These are phyloP conservation scores for Epinotia ramella DNA, from an alignment of 2,888 invertebrate species.

Conservation along the genomic window DNA sequence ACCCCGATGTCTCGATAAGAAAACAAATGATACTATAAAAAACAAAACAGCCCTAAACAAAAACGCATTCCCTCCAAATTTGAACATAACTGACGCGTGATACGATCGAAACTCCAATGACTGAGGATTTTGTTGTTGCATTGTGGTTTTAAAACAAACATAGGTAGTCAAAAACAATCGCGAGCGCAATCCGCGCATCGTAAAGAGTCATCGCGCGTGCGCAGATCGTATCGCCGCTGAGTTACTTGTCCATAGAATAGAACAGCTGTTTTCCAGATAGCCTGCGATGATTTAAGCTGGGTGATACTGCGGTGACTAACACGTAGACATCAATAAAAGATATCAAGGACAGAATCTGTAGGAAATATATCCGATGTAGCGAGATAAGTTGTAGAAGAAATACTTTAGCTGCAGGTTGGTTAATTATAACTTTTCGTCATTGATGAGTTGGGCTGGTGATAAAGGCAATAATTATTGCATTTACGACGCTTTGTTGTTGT, in stretches of 20 bases:
- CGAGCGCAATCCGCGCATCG: constrained; percentile 58
- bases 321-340: constrained; percentile 27
- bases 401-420: not conserved
- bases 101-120: not conserved
- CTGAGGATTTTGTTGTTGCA: not conserved
- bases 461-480: not conserved
- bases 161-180: constrained; percentile 57
- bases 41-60: not conserved
- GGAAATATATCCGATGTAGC: constrained; percentile 1
- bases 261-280: constrained; percentile 30
- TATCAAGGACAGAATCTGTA: constrained; percentile 10
- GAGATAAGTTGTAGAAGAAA: constrained; percentile 1
- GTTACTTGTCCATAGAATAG: constrained; percentile 53
- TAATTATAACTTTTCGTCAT: not conserved
- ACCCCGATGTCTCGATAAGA: constrained; percentile 29
- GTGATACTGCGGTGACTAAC: constrained; percentile 9
- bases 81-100: not conserved
- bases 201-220: constrained; percentile 75
- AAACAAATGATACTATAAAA: constrained; percentile 31
- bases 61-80: not conserved
- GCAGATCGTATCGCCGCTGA: constrained; percentile 67
- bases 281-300: constrained; percentile 23
- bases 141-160: constrained; percentile 39
- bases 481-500: too few species aligned
- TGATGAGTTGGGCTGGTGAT: not conserved